Conservation (phyloP, 2,797 vertebrate species). For the Halcyon smyrnensis region DNA sequence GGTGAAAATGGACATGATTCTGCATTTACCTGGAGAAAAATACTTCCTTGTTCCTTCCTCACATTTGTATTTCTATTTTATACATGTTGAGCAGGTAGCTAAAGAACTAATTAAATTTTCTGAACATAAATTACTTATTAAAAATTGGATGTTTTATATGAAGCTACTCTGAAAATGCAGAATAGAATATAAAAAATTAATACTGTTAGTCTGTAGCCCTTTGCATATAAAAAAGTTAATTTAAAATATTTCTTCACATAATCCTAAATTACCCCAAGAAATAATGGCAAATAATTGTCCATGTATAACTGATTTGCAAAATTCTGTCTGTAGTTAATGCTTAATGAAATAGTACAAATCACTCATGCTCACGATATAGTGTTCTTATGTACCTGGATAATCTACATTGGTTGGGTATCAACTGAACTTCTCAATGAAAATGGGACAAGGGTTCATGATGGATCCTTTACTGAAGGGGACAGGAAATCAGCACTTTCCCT, state of each 20-base stretch:
- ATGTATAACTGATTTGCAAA: not conserved
- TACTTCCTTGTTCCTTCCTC: not conserved
- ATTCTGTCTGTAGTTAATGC: not conserved
- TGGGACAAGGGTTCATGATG: not conserved
- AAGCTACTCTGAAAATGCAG: not conserved
- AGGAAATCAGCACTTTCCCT: not conserved
- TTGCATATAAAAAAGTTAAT: not conserved
- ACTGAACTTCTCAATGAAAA: not conserved
- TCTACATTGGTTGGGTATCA: not conserved
- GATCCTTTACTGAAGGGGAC: not conserved
- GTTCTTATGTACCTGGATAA: not conserved
- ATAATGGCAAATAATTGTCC: not conserved
- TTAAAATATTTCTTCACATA: not conserved
- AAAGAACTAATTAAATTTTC: not conserved
- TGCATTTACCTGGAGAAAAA: conserved; percentile 7
- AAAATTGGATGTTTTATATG: not conserved
- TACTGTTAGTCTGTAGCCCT: not conserved
- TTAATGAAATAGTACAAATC: not conserved
- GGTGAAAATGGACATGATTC: not conserved
- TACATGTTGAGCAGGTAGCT: not conserved
- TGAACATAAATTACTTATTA: not conserved
- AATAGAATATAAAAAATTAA: not conserved
- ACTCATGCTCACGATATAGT: not conserved
- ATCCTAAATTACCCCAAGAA: not conserved
- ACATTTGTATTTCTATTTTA: not conserved